These are phyloP conservation scores for Microcebus murinus DNA, from an alignment of 2,113 vertebrate genomes.

Conservation along the genomic window DNA sequence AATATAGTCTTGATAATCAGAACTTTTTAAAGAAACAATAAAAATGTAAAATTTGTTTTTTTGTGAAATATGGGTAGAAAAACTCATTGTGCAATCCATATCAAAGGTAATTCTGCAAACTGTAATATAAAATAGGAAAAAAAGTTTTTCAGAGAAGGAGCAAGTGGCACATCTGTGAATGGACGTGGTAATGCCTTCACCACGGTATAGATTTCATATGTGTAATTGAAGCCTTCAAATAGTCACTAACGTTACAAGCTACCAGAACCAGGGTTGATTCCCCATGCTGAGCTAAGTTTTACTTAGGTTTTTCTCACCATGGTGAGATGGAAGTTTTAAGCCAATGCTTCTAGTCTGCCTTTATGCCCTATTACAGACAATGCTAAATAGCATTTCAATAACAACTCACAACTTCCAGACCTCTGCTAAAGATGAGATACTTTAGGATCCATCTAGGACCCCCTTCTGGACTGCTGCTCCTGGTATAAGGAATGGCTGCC, in stretches of 20 bases:
- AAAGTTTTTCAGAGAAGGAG: not conserved
- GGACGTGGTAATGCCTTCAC: not conserved
- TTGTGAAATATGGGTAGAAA: not conserved
- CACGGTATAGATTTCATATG: not conserved
- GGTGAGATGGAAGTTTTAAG: constrained; percentile 23
- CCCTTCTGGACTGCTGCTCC: not conserved
- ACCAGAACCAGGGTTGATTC: not conserved
- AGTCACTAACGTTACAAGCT: not conserved
- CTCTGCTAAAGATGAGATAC: not conserved
- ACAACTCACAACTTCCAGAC: not conserved
- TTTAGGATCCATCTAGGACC: not conserved
- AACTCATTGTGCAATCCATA: not conserved
- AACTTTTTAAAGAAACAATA: not conserved
- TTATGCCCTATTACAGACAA: not conserved
- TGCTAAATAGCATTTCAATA: not conserved
- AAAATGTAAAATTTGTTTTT: not conserved
- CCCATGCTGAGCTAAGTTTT: not conserved
- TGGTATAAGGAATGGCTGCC: not conserved
- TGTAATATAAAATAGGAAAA: not conserved
- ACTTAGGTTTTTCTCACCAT: not conserved
- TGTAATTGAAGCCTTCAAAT: not conserved
- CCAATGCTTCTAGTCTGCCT: not conserved
- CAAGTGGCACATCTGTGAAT: not conserved
- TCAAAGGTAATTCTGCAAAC: not conserved
- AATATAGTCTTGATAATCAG: constrained; percentile 14